phyloP scores from a whole-genome alignment of 2,113 vertebrate species.

The Sus scrofa region T2T-Sscrofa CM000823.6:46268501-46269000 shows the following conservation, averaged over 20 bases:
- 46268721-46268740: background rate
- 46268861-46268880: background rate
- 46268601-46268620: background rate
- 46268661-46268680: background rate
- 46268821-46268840: background rate
- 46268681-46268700: background rate
- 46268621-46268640: background rate
- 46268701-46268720: conserved; percentile 23
- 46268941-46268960: background rate
- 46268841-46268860: background rate
- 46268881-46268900: background rate
- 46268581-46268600: conserved; percentile 34
- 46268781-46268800: background rate
- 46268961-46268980: background rate
- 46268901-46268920: conserved; percentile 6
- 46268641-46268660: background rate
- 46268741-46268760: background rate
- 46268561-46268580: conserved; percentile 37
- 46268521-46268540: conserved; percentile 20
- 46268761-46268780: background rate
- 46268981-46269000: background rate
- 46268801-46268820: background rate
- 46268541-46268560: conserved; percentile 40
- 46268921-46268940: conserved; percentile 32
- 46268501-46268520: conserved; percentile 32